These are phyloP conservation scores for Nasonia vitripennis DNA, from an alignment of 1,140 invertebrate species.

Conservation along the genomic window DNA sequence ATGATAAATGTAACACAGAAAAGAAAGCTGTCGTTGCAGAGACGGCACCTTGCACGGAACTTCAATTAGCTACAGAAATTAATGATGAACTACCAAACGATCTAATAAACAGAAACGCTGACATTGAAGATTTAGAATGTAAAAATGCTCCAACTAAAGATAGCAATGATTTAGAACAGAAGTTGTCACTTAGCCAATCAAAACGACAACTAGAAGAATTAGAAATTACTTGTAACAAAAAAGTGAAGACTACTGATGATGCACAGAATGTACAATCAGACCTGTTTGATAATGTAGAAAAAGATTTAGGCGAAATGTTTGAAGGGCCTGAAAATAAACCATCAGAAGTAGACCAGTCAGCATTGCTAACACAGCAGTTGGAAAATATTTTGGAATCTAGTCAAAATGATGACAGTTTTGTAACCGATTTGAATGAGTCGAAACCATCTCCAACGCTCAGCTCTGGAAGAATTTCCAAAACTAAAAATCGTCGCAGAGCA, in stretches of 20 bases:
- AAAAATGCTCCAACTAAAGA: constrained; percentile 45
- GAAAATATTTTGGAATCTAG: constrained; percentile 58
- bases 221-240: constrained; percentile 26
- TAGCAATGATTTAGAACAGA: constrained; percentile 13
- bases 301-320: constrained; percentile 62
- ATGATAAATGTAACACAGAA: neutral
- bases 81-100: neutral
- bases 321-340: constrained; percentile 44
- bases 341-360: neutral
- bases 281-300: constrained; percentile 57
- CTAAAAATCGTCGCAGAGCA: constrained; percentile 7
- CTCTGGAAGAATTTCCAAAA: neutral
- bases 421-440: neutral
- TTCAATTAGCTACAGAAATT: neutral
- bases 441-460: constrained; percentile 35
- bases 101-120: neutral
- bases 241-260: neutral
- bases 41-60: no score
- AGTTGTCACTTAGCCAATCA: neutral
- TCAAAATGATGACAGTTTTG: constrained; percentile 4
- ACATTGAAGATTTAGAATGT: neutral
- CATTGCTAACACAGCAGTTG: constrained; percentile 60
- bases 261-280: constrained; percentile 20
- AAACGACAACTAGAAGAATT: constrained; percentile 29
- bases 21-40: neutral